Evolutionary conservation across 2,888 invertebrate species (phyloP).

Genomic region (Troides aeacus): DNA sequence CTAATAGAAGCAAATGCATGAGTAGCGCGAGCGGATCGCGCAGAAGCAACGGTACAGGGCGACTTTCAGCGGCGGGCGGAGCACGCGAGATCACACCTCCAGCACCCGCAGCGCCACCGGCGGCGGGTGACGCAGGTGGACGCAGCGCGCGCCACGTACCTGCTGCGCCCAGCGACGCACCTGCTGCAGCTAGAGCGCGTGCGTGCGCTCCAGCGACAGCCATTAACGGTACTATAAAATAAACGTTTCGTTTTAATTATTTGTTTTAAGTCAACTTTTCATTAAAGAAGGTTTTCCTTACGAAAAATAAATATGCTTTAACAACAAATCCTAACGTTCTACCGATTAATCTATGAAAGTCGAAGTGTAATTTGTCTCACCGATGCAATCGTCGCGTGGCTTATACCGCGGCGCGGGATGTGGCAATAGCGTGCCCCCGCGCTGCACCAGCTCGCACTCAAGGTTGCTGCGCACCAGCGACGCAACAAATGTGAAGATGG

Average conservation of each 20-base stretch:
- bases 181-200: slow-evolving; percentile 79
- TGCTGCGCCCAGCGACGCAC: slow-evolving; percentile 50
- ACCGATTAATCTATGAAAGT: not conserved
- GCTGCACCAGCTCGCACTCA: slow-evolving; percentile 94
- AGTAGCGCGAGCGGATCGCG: slow-evolving; percentile 92
- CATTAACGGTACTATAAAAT: slow-evolving; percentile 87
- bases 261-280: no score
- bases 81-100: slow-evolving; percentile 28
- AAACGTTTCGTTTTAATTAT: not conserved
- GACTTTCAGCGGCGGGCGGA: slow-evolving; percentile 39
- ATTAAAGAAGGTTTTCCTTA: no score
- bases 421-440: slow-evolving; percentile 86
- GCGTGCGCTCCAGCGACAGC: slow-evolving; percentile 94
- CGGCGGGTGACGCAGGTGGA: slow-evolving; percentile 34
- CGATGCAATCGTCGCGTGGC: slow-evolving; percentile 89
- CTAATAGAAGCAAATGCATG: slow-evolving; percentile 90
- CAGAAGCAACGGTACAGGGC: slow-evolving; percentile 88
- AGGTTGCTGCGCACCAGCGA: slow-evolving; percentile 95
- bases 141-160: slow-evolving; percentile 48
- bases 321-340: not conserved
- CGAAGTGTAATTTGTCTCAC: slow-evolving; percentile 52
- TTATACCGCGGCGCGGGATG: slow-evolving; percentile 82
- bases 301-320: not conserved
- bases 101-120: slow-evolving; percentile 9
- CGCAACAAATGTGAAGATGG: slow-evolving; percentile 91